These are phyloP conservation scores for Drosophila villosipedis DNA, from an alignment of 2,888 invertebrate species.

Conservation along the genomic window DNA sequence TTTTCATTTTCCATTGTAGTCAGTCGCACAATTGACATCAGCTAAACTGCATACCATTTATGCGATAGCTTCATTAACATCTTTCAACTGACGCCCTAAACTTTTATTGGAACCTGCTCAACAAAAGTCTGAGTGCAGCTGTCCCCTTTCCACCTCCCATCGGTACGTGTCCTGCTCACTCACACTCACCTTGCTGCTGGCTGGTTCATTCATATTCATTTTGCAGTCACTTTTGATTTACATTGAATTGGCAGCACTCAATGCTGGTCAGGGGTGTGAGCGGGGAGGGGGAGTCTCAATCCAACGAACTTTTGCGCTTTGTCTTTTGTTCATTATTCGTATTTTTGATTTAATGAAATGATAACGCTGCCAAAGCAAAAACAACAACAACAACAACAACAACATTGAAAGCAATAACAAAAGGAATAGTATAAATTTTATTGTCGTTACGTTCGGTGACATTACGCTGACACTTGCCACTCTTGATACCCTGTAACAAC, in stretches of 20 bases:
- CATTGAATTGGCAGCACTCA: constrained; percentile 70
- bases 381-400: constrained; percentile 1
- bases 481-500: constrained; percentile 9
- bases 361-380: constrained; percentile 50
- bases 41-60: constrained; percentile 57
- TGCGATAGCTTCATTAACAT: constrained; percentile 49
- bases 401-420: constrained; percentile 16
- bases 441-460: constrained; percentile 61
- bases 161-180: not conserved
- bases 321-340: constrained; percentile 54
- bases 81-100: constrained; percentile 23
- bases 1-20: constrained; percentile 5
- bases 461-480: constrained; percentile 46
- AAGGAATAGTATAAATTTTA: constrained; percentile 56
- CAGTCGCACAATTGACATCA: constrained; percentile 24
- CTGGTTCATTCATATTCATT: constrained; percentile 56
- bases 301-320: constrained; percentile 45
- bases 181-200: constrained; percentile 5
- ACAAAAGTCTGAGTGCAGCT: constrained; percentile 46
- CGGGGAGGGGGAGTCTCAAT: constrained; percentile 1
- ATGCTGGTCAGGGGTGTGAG: not conserved
- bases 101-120: constrained; percentile 54
- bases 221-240: constrained; percentile 55
- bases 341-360: constrained; percentile 75
- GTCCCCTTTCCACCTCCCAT: not conserved